These are phyloP conservation scores for Musca domestica DNA, from an alignment of 1,140 invertebrate species.

Conservation along the genomic window DNA sequence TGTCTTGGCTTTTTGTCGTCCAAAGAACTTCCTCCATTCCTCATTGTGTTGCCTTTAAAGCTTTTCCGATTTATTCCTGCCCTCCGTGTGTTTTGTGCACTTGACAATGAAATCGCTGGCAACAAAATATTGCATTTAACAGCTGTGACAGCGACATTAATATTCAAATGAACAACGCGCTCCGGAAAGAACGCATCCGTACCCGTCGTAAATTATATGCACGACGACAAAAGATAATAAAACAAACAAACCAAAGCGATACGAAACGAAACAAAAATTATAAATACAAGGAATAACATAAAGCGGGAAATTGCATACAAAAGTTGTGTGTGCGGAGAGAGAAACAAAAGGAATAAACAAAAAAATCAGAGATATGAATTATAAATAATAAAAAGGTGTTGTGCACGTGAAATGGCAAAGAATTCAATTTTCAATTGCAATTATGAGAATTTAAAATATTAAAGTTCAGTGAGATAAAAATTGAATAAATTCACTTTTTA, in stretches of 20 bases:
- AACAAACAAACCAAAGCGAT: neutral
- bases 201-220: neutral
- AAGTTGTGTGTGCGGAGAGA: neutral
- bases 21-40: neutral
- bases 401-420: no score
- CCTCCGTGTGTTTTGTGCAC: neutral
- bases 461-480: no score
- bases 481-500: no score
- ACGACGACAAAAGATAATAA: neutral
- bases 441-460: no score
- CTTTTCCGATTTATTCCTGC: neutral
- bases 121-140: constrained; percentile 2
- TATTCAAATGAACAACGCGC: constrained; percentile 20
- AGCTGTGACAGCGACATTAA: neutral
- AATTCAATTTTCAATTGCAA: no score
- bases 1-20: neutral
- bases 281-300: neutral
- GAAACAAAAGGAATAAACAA: neutral
- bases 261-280: neutral
- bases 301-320: neutral
- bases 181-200: constrained; percentile 12
- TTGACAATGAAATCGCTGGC: constrained; percentile 8
- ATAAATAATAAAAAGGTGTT: no score
- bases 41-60: neutral
- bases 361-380: no score